phyloP scores from a whole-genome alignment of 2,888 invertebrate genomes.

The Pomacea canaliculata region DNA sequence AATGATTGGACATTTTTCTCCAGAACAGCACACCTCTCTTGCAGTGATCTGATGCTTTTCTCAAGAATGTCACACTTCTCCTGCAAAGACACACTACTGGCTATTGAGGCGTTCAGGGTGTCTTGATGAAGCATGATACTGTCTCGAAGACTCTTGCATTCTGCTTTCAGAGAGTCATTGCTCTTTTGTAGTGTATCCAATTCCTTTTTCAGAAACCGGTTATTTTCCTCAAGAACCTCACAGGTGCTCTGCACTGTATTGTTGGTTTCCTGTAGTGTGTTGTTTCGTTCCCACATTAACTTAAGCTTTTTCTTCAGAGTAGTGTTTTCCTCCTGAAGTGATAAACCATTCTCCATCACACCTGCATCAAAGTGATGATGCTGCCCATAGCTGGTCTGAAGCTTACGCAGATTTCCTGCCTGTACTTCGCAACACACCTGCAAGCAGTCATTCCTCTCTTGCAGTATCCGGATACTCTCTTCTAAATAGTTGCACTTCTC shows the following conservation, averaged over 20 bases:
- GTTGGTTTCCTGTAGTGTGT: slow-evolving; percentile 20
- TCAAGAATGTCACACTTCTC: slow-evolving; percentile 17
- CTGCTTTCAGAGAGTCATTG: slow-evolving; percentile 27
- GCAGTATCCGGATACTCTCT: neutral
- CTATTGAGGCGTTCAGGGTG: neutral
- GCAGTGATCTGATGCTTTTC: neutral
- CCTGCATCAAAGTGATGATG: neutral
- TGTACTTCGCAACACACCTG: neutral
- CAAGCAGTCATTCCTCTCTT: neutral
- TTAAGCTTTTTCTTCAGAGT: slow-evolving; percentile 8
- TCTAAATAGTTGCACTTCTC: neutral
- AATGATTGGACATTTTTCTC: slow-evolving; percentile 4
- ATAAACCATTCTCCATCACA: neutral
- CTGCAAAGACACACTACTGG: slow-evolving; percentile 7
- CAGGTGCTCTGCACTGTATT: slow-evolving; percentile 6
- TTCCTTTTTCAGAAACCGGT: slow-evolving; percentile 19
- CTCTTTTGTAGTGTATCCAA: slow-evolving; percentile 8
- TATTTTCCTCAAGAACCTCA: slow-evolving; percentile 7
- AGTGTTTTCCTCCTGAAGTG: neutral
- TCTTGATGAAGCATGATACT: slow-evolving; percentile 10
- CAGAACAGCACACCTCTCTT: slow-evolving; percentile 1
- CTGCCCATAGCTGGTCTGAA: neutral
- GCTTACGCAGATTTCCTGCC: neutral
- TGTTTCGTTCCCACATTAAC: slow-evolving; percentile 20
- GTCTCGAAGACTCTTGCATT: slow-evolving; percentile 30